phyloP scores from a whole-genome alignment of 2,797 vertebrate genomes.

The Sphaeramia orbicularis region DNA sequence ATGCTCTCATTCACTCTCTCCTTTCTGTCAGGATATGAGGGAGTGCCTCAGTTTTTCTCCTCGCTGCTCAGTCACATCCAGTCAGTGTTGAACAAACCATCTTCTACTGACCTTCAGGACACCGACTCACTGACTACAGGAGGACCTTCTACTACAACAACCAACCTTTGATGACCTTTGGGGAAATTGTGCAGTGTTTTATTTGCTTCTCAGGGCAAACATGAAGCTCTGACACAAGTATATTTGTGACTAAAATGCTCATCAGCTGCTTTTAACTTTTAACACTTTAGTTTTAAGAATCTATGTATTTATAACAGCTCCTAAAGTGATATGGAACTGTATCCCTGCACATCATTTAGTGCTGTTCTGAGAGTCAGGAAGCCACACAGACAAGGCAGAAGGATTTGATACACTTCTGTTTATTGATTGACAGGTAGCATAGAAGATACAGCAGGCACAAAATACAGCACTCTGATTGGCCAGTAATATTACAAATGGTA shows the following conservation, averaged over 20 bases:
- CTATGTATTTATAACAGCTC: slow-evolving; percentile 6
- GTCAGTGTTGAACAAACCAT: slow-evolving; percentile 68
- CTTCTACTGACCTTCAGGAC: neutral
- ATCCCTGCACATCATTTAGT: neutral
- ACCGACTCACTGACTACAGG: slow-evolving; percentile 11
- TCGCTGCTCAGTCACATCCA: slow-evolving; percentile 82
- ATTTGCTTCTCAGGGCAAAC: slow-evolving; percentile 11
- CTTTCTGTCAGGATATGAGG: slow-evolving; percentile 81
- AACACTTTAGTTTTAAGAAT: neutral
- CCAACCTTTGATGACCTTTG: slow-evolving; percentile 4
- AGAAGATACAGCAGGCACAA: slow-evolving; percentile 21
- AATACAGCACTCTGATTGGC: slow-evolving; percentile 78
- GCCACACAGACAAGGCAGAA: slow-evolving; percentile 45
- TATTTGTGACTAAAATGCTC: slow-evolving; percentile 1
- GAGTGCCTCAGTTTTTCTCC: slow-evolving; percentile 85
- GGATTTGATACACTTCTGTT: neutral
- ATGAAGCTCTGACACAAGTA: neutral
- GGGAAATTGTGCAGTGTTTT: neutral
- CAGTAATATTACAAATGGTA: slow-evolving; percentile 60
- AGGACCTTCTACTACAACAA: slow-evolving; percentile 14
- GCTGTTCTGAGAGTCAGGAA: slow-evolving; percentile 52
- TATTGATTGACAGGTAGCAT: slow-evolving; percentile 12
- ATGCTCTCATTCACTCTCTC: slow-evolving; percentile 9
- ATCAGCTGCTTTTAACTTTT: slow-evolving; percentile 5
- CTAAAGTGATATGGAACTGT: neutral